These are phyloP conservation scores for Macrocentrus cingulum DNA, from an alignment of 1,140 invertebrate genomes.

Conservation along the genomic window DNA sequence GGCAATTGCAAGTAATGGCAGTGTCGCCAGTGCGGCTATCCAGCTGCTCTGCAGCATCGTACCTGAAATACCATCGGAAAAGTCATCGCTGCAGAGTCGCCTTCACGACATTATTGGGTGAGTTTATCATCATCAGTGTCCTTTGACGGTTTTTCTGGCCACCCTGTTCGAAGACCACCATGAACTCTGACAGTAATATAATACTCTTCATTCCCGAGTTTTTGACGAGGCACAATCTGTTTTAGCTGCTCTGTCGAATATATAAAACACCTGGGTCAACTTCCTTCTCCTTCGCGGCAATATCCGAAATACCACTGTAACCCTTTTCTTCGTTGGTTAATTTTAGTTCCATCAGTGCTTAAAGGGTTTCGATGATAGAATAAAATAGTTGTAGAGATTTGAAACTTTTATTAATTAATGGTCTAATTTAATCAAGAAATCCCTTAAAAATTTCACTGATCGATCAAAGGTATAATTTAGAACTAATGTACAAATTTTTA, in stretches of 20 bases:
- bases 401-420: too few relatives aligned
- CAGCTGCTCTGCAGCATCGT: constrained; percentile 54
- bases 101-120: constrained; percentile 55
- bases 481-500: too few relatives aligned
- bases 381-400: too few relatives aligned
- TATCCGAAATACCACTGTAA: constrained; percentile 40
- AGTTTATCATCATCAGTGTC: constrained; percentile 31
- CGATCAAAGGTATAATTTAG: too few relatives aligned
- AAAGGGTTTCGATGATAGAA: neutral
- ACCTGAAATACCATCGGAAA: constrained; percentile 50
- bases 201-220: constrained; percentile 40
- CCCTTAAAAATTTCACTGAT: too few relatives aligned
- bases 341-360: constrained; percentile 2
- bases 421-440: too few relatives aligned
- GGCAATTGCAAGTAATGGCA: constrained; percentile 38
- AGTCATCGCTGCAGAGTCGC: constrained; percentile 44
- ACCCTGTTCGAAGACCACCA: constrained; percentile 37
- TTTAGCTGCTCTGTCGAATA: constrained; percentile 29
- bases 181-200: constrained; percentile 38
- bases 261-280: constrained; percentile 54
- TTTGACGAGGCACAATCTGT: constrained; percentile 40
- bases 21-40: constrained; percentile 39
- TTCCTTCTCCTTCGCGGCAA: constrained; percentile 49
- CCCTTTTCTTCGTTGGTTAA: constrained; percentile 25
- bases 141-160: constrained; percentile 35